Evolutionary conservation across 2,888 invertebrate species (phyloP).

Genomic region (Cephus pygmeus): DNA sequence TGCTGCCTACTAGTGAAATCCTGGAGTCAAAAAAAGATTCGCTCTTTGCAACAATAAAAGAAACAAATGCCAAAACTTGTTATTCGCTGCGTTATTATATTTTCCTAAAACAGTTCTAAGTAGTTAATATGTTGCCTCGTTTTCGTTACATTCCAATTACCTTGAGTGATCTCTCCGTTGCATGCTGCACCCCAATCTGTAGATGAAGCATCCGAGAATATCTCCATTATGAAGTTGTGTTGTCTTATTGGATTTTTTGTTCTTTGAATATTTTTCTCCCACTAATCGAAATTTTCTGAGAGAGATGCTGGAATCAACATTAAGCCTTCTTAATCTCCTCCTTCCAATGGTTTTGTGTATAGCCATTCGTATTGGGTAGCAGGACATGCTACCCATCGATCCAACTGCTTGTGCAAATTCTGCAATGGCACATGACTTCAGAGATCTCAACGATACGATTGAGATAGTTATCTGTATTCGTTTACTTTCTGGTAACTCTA

Average conservation of each 20-base stretch:
- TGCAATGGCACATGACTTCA: conserved; percentile 6
- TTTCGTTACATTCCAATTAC: conserved; percentile 16
- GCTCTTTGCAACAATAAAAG: too few species aligned
- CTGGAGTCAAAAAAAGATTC: too few species aligned
- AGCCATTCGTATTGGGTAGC: conserved; percentile 21
- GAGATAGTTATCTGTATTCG: not conserved
- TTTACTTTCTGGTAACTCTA: conserved; percentile 4
- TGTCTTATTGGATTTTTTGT: conserved; percentile 18
- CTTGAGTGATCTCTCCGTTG: not conserved
- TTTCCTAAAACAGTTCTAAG: too few species aligned
- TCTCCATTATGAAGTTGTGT: conserved; percentile 14
- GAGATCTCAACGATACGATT: not conserved
- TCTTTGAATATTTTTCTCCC: conserved; percentile 15
- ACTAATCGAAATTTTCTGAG: conserved; percentile 22
- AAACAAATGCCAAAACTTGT: too few species aligned
- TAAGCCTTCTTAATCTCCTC: conserved; percentile 18
- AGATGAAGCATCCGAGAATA: conserved; percentile 1
- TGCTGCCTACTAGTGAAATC: too few species aligned
- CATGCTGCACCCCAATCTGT: too few species aligned
- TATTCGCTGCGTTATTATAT: too few species aligned
- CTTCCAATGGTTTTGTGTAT: conserved; percentile 20
- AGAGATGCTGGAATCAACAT: conserved; percentile 15
- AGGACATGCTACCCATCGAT: conserved; percentile 28
- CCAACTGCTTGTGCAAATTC: conserved; percentile 17
- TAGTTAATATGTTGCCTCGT: conserved; percentile 14